A percentile compares a stretch with the other conserved stretches of the same genome.
These are phyloP conservation scores for Melanocharis versteri DNA, from an alignment of 2,113 vertebrate species.

Conservation along the genomic window DNA sequence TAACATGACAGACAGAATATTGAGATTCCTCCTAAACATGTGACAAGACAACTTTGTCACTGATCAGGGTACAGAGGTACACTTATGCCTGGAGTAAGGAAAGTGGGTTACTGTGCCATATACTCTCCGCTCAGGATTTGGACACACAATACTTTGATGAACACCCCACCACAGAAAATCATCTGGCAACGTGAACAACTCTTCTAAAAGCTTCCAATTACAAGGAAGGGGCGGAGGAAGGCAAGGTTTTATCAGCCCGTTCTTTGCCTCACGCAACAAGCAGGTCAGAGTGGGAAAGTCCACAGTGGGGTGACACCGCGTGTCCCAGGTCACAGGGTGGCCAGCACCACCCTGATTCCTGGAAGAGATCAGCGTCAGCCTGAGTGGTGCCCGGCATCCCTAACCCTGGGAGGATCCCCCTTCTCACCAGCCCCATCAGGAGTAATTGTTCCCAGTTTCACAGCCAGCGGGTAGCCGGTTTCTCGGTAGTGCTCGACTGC, in stretches of 20 bases:
- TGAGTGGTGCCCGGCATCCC: neutral
- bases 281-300: neutral
- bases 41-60: neutral
- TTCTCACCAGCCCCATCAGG: conserved; percentile 90
- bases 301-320: fast-evolving
- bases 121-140: neutral
- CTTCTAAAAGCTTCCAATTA: neutral
- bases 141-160: neutral
- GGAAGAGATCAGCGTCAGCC: neutral
- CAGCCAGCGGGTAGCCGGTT: conserved; percentile 89
- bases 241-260: neutral
- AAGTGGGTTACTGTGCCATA: neutral
- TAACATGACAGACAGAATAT: neutral
- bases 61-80: neutral
- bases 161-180: neutral
- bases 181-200: neutral
- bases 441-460: conserved; percentile 97
- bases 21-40: neutral
- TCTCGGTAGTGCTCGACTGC: conserved; percentile 90
- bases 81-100: neutral
- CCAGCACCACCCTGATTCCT: neutral
- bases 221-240: neutral
- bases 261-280: neutral
- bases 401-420: neutral
- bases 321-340: neutral